phyloP scores from a whole-genome alignment of 2,888 invertebrate genomes.

The Mechanitis mazaeus region DNA sequence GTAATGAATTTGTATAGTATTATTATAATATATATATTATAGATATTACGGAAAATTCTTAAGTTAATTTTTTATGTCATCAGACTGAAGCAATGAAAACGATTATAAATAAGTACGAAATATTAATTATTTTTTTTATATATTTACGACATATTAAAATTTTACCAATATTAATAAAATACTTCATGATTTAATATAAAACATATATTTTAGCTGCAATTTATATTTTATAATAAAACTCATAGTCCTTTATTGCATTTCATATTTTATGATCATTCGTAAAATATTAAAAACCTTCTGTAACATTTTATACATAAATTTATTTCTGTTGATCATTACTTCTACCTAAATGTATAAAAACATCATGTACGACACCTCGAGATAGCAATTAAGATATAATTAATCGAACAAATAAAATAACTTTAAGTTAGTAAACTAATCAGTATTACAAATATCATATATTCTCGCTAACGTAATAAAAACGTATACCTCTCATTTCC shows the following conservation, averaged over 20 bases:
- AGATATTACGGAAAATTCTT: too few species aligned
- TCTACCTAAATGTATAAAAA: not conserved
- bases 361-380: not conserved
- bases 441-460: not conserved
- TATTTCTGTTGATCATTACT: not conserved
- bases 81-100: too few species aligned
- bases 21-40: too few species aligned
- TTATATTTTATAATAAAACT: slow-evolving; percentile 10
- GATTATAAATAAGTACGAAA: slow-evolving; percentile 4
- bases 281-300: slow-evolving; percentile 6
- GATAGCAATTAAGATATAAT: not conserved
- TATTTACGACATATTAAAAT: slow-evolving; percentile 18
- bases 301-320: slow-evolving; percentile 1
- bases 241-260: slow-evolving; percentile 11
- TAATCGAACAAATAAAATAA: not conserved
- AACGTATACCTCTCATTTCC: not conserved
- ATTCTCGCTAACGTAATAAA: not conserved
- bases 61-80: too few species aligned
- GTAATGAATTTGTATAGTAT: too few species aligned
- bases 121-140: slow-evolving; percentile 17
- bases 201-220: slow-evolving; percentile 2
- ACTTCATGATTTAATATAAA: slow-evolving; percentile 4
- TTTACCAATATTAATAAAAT: slow-evolving; percentile 13
- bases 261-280: slow-evolving; percentile 5
- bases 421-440: not conserved